Percentiles rank a stretch among this genome's conserved stretches.
These are phyloP conservation scores for Anabas testudineus DNA, from an alignment of 2,797 vertebrate species.

Conservation along the genomic window DNA sequence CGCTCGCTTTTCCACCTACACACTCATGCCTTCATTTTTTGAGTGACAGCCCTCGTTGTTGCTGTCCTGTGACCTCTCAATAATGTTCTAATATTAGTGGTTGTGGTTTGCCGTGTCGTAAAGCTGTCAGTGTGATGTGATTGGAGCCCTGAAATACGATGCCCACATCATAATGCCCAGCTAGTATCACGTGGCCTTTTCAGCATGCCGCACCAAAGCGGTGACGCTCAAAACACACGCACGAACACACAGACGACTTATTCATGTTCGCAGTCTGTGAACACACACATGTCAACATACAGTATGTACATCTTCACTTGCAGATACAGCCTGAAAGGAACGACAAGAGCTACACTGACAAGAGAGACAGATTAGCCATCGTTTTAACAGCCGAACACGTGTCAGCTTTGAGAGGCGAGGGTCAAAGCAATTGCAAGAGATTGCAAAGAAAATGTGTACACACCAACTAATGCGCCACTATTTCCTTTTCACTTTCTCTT, in stretches of 20 bases:
- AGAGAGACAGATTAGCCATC: conserved; percentile 25
- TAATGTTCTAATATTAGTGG: conserved; percentile 71
- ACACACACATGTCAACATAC: neutral
- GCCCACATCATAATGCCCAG: conserved; percentile 48
- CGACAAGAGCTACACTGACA: conserved; percentile 13
- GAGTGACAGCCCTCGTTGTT: conserved; percentile 59
- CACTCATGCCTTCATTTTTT: conserved; percentile 6
- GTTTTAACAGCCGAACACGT: conserved; percentile 45
- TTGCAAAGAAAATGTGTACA: conserved; percentile 44
- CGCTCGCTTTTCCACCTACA: neutral
- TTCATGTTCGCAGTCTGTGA: neutral
- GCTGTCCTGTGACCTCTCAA: conserved; percentile 47
- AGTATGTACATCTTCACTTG: neutral
- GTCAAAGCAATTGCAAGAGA: conserved; percentile 49
- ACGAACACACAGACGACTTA: conserved; percentile 18
- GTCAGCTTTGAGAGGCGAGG: conserved; percentile 54
- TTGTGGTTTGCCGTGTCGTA: conserved; percentile 51
- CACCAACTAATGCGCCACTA: conserved; percentile 17
- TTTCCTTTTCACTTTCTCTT: conserved; percentile 45
- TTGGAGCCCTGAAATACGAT: conserved; percentile 59
- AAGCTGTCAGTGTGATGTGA: conserved; percentile 67
- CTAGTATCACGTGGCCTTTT: conserved; percentile 63
- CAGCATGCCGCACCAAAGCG: conserved; percentile 53
- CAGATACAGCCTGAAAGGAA: neutral
- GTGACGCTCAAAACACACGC: conserved; percentile 28